Conservation (phyloP, 2,888 invertebrate genomes). For the Silvanus unidentatus region DNA sequence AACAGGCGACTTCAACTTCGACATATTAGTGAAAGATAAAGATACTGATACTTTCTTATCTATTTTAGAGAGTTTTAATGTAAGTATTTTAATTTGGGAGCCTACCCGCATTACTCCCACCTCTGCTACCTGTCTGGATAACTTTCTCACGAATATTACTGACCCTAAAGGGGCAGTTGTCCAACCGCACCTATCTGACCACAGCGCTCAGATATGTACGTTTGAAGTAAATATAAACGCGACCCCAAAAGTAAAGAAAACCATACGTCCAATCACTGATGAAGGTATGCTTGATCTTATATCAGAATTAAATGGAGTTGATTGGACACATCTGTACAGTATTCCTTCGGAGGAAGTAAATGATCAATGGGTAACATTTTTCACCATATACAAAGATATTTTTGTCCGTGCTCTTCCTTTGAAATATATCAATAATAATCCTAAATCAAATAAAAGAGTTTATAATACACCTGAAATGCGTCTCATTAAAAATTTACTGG, state of each 20-base stretch:
- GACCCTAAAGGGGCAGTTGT: not conserved
- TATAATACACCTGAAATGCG: not conserved
- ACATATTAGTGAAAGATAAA: not conserved
- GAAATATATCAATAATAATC: not conserved
- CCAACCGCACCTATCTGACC: not conserved
- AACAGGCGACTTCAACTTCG: not conserved
- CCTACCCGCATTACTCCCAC: not conserved
- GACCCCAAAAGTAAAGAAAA: not conserved
- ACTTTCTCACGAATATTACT: not conserved
- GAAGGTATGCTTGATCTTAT: not conserved
- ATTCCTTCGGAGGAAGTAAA: not conserved
- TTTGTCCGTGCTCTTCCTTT: not conserved
- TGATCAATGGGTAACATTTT: not conserved
- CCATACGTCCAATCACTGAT: not conserved
- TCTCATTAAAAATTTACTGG: not conserved
- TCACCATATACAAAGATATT: not conserved
- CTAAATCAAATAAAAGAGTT: not conserved
- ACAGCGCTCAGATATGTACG: not conserved
- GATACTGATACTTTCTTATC: not conserved
- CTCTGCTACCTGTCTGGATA: not conserved
- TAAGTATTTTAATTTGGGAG: not conserved
- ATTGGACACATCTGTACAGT: not conserved
- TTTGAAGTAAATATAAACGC: not conserved
- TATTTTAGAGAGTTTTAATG: not conserved
- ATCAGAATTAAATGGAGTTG: not conserved